Base-by-base conservation (phyloP, 2,888 invertebrate species). In the Ctena decussata region DNA sequence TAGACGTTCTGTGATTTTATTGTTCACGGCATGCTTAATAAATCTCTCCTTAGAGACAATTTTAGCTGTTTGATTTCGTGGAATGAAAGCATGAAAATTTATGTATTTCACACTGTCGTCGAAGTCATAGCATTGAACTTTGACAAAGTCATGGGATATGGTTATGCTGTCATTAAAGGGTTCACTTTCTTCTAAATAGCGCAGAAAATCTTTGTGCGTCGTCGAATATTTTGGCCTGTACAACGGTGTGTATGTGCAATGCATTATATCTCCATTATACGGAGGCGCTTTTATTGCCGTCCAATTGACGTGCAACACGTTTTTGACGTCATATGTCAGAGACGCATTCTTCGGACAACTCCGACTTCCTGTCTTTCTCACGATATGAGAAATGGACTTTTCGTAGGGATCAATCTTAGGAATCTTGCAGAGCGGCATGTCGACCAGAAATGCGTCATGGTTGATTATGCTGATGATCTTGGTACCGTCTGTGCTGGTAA, bases 371-470 rank as follows among this genome's bases (percentile, higher is more conserved):
- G 88, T 88, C 18, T 89, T 88, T 5, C 80, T 78, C 0, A 95
- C 85, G 37, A 91, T 79, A 30, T 90, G 74, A 27, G 77, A 75
- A 15, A 94, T 91, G 6, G 90, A 89, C 0, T 80, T 71, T 77
- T 94, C 94, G 76, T 93, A 94, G 0, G 95, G 94, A 49, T 95
- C 94, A 0, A 94, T 80, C 60, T 94, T 91, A 0, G 94, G 94
- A 44, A 95, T 94, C 77, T 91, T 92, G 79, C 95, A 95, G 27
- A 91, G 86, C 0, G 92, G 84, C 0, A 94, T 95, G 80, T 95
- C 90, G 0, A 95, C 93, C 0, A 94, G 82, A 75, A 91, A 94
- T 5, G 53, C 65, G 5, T 39, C 73, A 27, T 44, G 41, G 44
- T 72, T 72, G 72, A 46, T 44, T 24, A 11, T 32, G 21, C 11